Percentiles rank a stretch among this genome's conserved stretches.
Evolutionary conservation across 2,797 vertebrate species (phyloP).

Genomic region (Anabas testudineus): DNA sequence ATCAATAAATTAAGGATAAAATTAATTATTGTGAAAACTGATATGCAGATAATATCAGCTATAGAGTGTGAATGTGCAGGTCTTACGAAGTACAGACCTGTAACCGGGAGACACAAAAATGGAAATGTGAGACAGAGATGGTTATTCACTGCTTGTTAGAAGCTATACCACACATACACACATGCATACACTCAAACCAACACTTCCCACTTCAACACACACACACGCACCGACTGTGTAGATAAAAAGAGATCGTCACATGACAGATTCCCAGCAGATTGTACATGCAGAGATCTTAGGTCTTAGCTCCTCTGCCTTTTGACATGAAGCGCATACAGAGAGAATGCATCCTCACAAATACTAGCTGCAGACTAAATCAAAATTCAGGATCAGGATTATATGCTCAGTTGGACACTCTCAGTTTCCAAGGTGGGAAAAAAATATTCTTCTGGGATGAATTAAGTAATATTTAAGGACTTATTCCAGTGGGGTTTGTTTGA

Average conservation of each 20-base stretch:
- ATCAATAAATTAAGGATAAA: slow-evolving; percentile 72
- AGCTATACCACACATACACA: slow-evolving; percentile 5
- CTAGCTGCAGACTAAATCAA: slow-evolving; percentile 50
- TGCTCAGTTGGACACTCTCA: slow-evolving; percentile 50
- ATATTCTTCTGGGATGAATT: slow-evolving; percentile 21
- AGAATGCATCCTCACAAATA: slow-evolving; percentile 53
- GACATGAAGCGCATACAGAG: slow-evolving; percentile 63
- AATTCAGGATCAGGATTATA: slow-evolving; percentile 58
- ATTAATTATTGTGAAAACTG: slow-evolving; percentile 81
- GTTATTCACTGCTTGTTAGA: slow-evolving; percentile 14
- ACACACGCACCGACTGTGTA: slow-evolving; percentile 53
- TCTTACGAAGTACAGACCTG: slow-evolving; percentile 71
- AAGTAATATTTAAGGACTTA: slow-evolving; percentile 39
- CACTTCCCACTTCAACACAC: slow-evolving; percentile 19
- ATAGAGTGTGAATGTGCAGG: slow-evolving; percentile 80
- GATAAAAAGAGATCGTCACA: slow-evolving; percentile 83
- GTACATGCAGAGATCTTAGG: slow-evolving; percentile 75
- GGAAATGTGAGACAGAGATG: slow-evolving; percentile 29
- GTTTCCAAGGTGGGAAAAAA: slow-evolving; percentile 48
- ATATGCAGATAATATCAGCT: no score
- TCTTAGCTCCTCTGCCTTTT: slow-evolving; percentile 70
- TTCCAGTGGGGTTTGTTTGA: slow-evolving; percentile 25
- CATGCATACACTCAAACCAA: slow-evolving; percentile 4
- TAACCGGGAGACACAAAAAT: slow-evolving; percentile 46
- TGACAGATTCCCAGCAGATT: slow-evolving; percentile 86